A percentile compares a stretch with the other conserved stretches of the same genome.
phyloP scores from a whole-genome alignment of 2,888 invertebrate species.

The Phengaris arion region DNA sequence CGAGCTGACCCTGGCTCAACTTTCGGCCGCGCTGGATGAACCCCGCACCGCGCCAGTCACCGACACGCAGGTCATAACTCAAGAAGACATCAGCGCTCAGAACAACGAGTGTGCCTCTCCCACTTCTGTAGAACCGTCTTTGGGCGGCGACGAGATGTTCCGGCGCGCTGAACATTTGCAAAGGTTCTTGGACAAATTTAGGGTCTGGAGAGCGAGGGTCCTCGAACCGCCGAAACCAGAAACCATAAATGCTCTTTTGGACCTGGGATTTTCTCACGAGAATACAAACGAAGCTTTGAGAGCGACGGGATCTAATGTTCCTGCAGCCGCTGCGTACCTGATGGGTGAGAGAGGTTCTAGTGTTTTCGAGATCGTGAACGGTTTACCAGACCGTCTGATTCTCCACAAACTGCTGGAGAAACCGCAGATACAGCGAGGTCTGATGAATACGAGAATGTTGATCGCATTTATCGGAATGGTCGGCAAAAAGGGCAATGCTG shows the following conservation, averaged over 20 bases:
- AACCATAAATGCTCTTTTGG: conserved; percentile 54
- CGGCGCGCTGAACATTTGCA: conserved; percentile 63
- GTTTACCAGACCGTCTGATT: conserved; percentile 65
- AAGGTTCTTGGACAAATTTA: conserved; percentile 65
- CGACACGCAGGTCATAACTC: conserved; percentile 63
- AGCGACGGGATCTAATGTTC: conserved; percentile 64
- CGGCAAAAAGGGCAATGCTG: conserved; percentile 66
- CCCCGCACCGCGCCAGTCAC: conserved; percentile 50
- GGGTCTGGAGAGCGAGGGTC: conserved; percentile 59
- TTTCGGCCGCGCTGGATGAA: conserved; percentile 64
- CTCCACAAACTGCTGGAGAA: conserved; percentile 65
- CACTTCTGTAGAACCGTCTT: conserved; percentile 34
- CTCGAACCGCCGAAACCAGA: conserved; percentile 60
- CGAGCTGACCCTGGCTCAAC: conserved; percentile 60
- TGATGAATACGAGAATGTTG: conserved; percentile 69
- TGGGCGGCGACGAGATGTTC: conserved; percentile 46
- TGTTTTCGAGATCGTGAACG: conserved; percentile 65
- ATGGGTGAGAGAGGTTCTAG: conserved; percentile 70
- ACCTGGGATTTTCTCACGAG: conserved; percentile 59
- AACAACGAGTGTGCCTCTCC: conserved; percentile 42
- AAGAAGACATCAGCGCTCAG: conserved; percentile 63
- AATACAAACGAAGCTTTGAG: conserved; percentile 62
- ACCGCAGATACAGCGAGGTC: conserved; percentile 68
- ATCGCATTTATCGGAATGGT: conserved; percentile 73
- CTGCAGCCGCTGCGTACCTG: conserved; percentile 69